Conservation (phyloP, 1,140 invertebrate species). For the Onthophagus taurus region DNA sequence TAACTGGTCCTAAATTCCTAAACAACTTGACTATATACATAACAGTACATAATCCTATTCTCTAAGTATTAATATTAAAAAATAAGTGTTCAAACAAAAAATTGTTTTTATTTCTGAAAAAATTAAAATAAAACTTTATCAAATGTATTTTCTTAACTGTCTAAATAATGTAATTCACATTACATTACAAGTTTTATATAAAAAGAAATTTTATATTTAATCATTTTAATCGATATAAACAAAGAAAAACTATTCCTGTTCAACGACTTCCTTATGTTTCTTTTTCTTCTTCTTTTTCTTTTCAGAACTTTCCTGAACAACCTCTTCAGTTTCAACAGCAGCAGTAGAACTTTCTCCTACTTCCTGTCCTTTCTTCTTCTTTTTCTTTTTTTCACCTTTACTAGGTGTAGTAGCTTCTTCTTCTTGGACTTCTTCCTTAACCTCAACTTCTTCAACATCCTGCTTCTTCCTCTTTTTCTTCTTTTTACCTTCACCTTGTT, state of each 20-base stretch:
- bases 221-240: too few relatives aligned
- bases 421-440: conserved; percentile 14
- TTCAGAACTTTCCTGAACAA: conserved; percentile 10
- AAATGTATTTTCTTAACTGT: too few relatives aligned
- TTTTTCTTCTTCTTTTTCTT: conserved; percentile 20
- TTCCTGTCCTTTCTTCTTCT: conserved; percentile 32
- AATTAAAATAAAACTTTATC: too few relatives aligned
- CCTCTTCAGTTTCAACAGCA: conserved; percentile 14
- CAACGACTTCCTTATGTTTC: conserved; percentile 19
- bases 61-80: too few relatives aligned
- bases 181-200: too few relatives aligned
- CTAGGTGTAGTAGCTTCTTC: conserved; percentile 15
- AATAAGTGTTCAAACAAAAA: too few relatives aligned
- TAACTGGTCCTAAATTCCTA: too few relatives aligned
- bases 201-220: too few relatives aligned
- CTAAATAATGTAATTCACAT: too few relatives aligned
- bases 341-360: conserved; percentile 10
- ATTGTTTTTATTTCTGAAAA: too few relatives aligned
- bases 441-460: conserved; percentile 16
- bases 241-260: conserved; percentile 11
- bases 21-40: too few relatives aligned
- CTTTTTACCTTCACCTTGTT: conserved; percentile 25
- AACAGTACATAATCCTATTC: too few relatives aligned
- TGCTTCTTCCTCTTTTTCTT: conserved; percentile 37
- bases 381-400: conserved; percentile 33